A percentile compares a stretch with the other conserved stretches of the same genome.
Conservation (phyloP, 2,888 invertebrate genomes). For the Cyrtodaria siliqua region DNA sequence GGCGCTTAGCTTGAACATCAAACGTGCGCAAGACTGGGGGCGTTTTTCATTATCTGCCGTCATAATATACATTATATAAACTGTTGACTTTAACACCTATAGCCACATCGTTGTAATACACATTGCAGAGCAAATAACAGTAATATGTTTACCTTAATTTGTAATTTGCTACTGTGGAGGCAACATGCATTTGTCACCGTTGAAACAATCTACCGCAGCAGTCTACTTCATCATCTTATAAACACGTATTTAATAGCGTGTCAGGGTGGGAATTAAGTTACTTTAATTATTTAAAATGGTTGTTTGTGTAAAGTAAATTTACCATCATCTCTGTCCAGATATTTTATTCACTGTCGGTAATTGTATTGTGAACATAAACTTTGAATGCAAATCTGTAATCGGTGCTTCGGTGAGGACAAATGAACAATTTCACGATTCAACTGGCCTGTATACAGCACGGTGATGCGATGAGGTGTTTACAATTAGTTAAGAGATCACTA, state of each 20-base stretch:
- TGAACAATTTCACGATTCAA: constrained; percentile 31
- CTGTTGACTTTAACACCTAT: constrained; percentile 47
- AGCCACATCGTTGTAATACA: constrained; percentile 30
- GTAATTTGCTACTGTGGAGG: too few species aligned
- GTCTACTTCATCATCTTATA: too few species aligned
- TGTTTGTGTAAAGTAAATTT: background rate
- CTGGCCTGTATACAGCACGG: constrained; percentile 2
- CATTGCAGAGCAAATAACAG: background rate
- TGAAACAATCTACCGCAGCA: too few species aligned
- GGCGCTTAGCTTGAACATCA: constrained; percentile 52
- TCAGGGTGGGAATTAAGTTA: too few species aligned
- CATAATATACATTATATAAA: constrained; percentile 56
- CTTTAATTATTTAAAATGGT: too few species aligned
- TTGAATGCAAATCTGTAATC: constrained; percentile 2
- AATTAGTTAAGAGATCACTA: constrained; percentile 11
- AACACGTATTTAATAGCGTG: constrained; percentile 6
- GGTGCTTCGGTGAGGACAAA: constrained; percentile 16
- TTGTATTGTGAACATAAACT: constrained; percentile 1
- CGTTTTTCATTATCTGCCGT: constrained; percentile 41
- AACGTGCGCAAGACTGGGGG: constrained; percentile 56
- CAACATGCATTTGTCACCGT: too few species aligned
- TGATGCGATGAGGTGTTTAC: constrained; percentile 3
- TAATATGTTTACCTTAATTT: background rate
- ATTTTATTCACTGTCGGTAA: constrained; percentile 4
- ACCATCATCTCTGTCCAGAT: background rate